Conservation (phyloP, 1,140 invertebrate species). For the Camponotus pennsylvanicus region DNA sequence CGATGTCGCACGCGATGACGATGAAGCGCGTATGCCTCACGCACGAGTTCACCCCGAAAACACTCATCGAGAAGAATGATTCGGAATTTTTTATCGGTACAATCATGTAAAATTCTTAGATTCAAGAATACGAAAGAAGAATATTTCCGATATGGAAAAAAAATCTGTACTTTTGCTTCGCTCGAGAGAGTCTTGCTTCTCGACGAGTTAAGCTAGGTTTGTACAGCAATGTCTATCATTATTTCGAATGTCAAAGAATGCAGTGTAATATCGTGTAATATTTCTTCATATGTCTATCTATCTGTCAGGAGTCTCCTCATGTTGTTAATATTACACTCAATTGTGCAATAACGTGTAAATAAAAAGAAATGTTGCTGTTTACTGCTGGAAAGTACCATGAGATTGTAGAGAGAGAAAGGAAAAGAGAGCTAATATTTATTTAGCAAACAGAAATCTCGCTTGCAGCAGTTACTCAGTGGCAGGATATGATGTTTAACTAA, state of each 20-base stretch:
- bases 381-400: background rate
- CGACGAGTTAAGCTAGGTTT: too few relatives aligned
- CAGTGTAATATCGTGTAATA: too few relatives aligned
- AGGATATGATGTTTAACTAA: background rate
- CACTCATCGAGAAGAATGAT: background rate
- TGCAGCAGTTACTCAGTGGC: background rate
- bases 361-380: background rate
- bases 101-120: too few relatives aligned
- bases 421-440: background rate
- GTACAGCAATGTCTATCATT: too few relatives aligned
- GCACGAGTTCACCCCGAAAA: background rate
- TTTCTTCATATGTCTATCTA: too few relatives aligned
- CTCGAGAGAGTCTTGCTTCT: too few relatives aligned
- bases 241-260: too few relatives aligned
- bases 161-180: too few relatives aligned
- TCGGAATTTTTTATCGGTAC: background rate
- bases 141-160: too few relatives aligned
- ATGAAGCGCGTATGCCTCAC: background rate
- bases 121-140: too few relatives aligned
- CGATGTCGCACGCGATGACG: constrained; percentile 13
- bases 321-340: constrained; percentile 3
- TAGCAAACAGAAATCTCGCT: background rate
- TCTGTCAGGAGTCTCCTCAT: too few relatives aligned
- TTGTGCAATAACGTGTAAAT: background rate
- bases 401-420: background rate